Conservation (phyloP, 2,888 invertebrate species). For the Stenotaenia linearis region DNA sequence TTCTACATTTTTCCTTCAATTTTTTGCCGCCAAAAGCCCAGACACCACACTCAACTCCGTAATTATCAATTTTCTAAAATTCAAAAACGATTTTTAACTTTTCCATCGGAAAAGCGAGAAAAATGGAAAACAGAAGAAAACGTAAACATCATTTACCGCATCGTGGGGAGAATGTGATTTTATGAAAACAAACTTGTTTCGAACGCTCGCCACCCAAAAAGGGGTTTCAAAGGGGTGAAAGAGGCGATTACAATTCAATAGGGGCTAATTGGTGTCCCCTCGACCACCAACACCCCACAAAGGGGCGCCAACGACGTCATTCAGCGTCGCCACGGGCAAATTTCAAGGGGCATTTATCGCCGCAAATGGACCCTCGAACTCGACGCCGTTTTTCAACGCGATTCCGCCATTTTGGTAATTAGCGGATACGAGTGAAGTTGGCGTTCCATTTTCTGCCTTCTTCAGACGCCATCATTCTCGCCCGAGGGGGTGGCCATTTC, state of each 20-base stretch:
- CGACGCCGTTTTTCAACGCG: not conserved
- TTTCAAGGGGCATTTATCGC: conserved; percentile 11
- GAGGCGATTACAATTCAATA: conserved; percentile 26
- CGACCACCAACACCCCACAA: conserved; percentile 24
- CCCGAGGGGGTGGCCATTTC: conserved; percentile 20
- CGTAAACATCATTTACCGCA: not conserved
- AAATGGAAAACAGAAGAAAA: not conserved
- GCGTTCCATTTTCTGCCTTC: conserved; percentile 14
- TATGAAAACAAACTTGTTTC: conserved; percentile 2
- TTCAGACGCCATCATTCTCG: conserved; percentile 19
- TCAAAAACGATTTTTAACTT: not conserved
- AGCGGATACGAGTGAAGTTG: conserved; percentile 14
- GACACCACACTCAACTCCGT: no score
- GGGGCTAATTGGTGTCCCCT: conserved; percentile 19
- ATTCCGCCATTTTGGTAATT: conserved; percentile 5
- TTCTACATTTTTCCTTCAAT: not conserved
- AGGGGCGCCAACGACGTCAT: conserved; percentile 18
- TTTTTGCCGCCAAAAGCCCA: not conserved
- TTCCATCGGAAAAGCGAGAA: no score
- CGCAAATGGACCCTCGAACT: not conserved
- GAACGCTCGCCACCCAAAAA: not conserved
- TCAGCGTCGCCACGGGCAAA: not conserved
- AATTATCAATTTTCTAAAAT: no score
- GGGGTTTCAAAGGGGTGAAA: not conserved
- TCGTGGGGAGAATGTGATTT: not conserved